phyloP scores from a whole-genome alignment of 2,888 invertebrate genomes.

The Hypomecis punctinalis region DNA sequence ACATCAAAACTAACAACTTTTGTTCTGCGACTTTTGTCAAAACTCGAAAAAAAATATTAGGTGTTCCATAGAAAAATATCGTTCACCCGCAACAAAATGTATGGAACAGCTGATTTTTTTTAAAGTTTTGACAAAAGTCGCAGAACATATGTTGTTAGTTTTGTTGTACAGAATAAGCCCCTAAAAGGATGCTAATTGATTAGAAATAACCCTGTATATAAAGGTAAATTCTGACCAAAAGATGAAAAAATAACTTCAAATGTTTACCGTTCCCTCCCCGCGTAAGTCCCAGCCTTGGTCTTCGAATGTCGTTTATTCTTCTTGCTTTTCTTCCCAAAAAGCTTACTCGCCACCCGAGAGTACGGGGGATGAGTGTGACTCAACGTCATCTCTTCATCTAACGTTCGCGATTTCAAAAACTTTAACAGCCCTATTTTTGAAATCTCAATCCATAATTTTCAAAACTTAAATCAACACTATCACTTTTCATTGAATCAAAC shows the following conservation, averaged over 20 bases:
- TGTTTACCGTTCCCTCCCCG: slow-evolving; percentile 71
- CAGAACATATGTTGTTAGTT: too few relatives aligned
- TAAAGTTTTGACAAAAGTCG: too few relatives aligned
- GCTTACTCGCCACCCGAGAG: slow-evolving; percentile 67
- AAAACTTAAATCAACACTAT: slow-evolving; percentile 10
- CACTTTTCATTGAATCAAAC: slow-evolving; percentile 2
- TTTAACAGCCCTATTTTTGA: slow-evolving; percentile 27
- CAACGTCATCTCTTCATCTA: slow-evolving; percentile 63
- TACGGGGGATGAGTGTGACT: slow-evolving; percentile 67
- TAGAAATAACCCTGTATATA: too few relatives aligned
- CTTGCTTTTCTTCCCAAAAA: slow-evolving; percentile 77
- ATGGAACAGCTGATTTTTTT: too few relatives aligned
- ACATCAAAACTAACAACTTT: too few relatives aligned
- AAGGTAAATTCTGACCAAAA: too few relatives aligned
- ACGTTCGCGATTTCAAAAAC: slow-evolving; percentile 13
- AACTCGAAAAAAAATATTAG: too few relatives aligned
- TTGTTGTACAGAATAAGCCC: too few relatives aligned
- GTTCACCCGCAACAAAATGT: too few relatives aligned
- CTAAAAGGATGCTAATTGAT: too few relatives aligned
- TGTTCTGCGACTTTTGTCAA: too few relatives aligned
- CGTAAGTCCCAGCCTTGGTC: slow-evolving; percentile 70
- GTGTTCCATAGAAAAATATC: too few relatives aligned
- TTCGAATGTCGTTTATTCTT: slow-evolving; percentile 69
- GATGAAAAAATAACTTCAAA: background rate
- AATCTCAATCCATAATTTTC: slow-evolving; percentile 18